phyloP scores from a whole-genome alignment of 2,113 vertebrate species.

The Seriola dumerili region DNA sequence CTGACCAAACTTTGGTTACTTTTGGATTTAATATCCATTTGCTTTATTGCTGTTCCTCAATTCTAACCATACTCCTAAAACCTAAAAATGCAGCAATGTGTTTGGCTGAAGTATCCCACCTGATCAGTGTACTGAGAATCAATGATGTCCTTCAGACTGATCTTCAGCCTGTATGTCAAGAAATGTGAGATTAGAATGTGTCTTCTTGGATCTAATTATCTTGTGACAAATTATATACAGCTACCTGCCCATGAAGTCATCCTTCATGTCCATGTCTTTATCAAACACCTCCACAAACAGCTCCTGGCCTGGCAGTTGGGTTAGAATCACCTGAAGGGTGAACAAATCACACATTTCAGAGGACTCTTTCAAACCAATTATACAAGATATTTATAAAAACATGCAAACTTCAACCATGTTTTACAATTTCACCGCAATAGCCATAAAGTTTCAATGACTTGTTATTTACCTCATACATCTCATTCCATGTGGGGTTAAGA shows the following conservation, averaged over 20 bases:
- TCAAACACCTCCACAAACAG: conserved; percentile 90
- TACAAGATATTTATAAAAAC: background rate
- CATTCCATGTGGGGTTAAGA: conserved; percentile 93
- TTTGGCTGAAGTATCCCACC: conserved; percentile 76
- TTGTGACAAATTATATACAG: background rate
- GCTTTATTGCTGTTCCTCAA: background rate
- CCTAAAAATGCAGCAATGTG: background rate
- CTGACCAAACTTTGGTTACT: background rate
- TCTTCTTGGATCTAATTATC: background rate
- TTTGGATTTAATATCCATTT: background rate
- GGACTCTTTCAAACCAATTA: background rate
- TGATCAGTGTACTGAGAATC: conserved; percentile 87
- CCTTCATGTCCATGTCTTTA: conserved; percentile 92
- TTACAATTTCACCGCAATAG: background rate
- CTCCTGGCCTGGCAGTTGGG: conserved; percentile 90
- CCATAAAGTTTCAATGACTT: background rate
- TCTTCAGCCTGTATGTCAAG: conserved; percentile 85
- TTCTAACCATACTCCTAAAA: background rate
- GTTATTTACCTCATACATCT: conserved; percentile 90
- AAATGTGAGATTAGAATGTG: conserved; percentile 28
- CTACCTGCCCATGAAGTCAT: conserved; percentile 94
- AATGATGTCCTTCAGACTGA: conserved; percentile 87
- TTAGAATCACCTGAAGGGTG: conserved; percentile 87
- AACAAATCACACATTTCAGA: conserved; percentile 10
- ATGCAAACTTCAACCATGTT: background rate